Evolutionary conservation across 2,888 invertebrate species (phyloP).

Genomic region (Galeruca laticollis): DNA sequence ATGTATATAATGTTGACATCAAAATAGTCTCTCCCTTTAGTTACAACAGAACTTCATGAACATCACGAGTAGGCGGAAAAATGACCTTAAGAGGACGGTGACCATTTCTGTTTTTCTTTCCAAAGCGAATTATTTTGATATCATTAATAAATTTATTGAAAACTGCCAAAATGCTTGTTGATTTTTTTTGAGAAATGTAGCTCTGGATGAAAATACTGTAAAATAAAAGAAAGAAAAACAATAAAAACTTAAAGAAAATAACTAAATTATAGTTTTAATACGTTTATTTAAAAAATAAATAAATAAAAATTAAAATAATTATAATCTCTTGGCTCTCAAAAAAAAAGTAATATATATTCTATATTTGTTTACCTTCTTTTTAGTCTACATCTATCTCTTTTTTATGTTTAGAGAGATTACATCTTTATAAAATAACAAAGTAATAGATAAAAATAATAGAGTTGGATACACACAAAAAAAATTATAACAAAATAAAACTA

Average conservation of each 20-base stretch:
- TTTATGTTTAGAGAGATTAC: constrained; percentile 23
- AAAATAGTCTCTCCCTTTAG: too few relatives aligned
- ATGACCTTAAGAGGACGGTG: too few relatives aligned
- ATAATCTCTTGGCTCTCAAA: constrained; percentile 19
- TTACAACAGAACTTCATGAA: too few relatives aligned
- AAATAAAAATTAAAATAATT: constrained; percentile 26
- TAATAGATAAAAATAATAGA: constrained; percentile 7
- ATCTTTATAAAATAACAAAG: constrained; percentile 19
- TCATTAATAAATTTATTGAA: too few relatives aligned
- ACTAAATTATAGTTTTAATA: neutral
- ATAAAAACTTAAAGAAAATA: neutral
- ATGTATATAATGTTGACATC: too few relatives aligned
- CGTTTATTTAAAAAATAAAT: constrained; percentile 25
- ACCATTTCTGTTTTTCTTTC: too few relatives aligned
- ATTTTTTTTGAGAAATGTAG: too few relatives aligned
- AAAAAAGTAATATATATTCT: constrained; percentile 25
- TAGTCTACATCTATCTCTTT: constrained; percentile 15
- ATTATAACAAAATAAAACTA: neutral
- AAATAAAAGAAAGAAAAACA: neutral
- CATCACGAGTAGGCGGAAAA: too few relatives aligned
- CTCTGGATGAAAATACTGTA: neutral
- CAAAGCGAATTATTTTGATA: too few relatives aligned
- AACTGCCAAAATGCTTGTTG: too few relatives aligned
- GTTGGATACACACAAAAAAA: constrained; percentile 12
- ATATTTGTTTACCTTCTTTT: constrained; percentile 20